Percentiles rank a stretch among this genome's conserved stretches.
These are phyloP conservation scores for Emydura subglobosa DNA, from an alignment of 2,113 vertebrate genomes.

Conservation along the genomic window DNA sequence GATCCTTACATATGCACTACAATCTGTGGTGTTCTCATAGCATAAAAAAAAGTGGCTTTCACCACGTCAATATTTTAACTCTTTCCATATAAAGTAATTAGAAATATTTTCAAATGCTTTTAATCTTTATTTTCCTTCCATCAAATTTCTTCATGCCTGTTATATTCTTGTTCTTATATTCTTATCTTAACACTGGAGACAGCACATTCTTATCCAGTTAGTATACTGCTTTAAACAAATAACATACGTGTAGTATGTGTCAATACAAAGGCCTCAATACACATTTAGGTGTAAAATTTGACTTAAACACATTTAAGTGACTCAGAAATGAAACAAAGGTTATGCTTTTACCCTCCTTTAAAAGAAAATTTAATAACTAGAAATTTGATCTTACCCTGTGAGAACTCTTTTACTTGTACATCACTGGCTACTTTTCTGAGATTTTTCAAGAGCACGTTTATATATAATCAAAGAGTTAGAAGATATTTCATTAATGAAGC, in stretches of 20 bases:
- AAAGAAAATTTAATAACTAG: background rate
- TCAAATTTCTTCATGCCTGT: background rate
- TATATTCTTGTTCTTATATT: background rate
- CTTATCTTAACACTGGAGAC: no score
- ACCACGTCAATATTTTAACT: background rate
- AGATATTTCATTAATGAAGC: conserved; percentile 51
- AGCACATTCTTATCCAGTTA: no score
- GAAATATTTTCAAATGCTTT: background rate
- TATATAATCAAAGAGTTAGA: conserved; percentile 46
- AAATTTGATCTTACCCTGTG: background rate
- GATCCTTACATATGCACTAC: no score
- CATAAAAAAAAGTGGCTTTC: no score
- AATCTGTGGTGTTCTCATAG: no score
- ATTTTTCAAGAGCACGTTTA: conserved; percentile 36
- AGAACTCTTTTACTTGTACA: conserved; percentile 43
- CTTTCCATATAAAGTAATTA: background rate
- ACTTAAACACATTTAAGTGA: background rate
- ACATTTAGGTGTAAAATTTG: background rate
- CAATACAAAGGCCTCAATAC: background rate
- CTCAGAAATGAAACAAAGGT: background rate
- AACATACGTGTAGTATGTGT: background rate
- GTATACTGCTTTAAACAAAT: background rate
- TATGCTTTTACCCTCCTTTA: background rate
- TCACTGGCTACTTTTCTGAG: conserved; percentile 23
- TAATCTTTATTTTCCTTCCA: no score